phyloP scores from a whole-genome alignment of 2,888 invertebrate species.

The Strigamia transsilvanica region DNA sequence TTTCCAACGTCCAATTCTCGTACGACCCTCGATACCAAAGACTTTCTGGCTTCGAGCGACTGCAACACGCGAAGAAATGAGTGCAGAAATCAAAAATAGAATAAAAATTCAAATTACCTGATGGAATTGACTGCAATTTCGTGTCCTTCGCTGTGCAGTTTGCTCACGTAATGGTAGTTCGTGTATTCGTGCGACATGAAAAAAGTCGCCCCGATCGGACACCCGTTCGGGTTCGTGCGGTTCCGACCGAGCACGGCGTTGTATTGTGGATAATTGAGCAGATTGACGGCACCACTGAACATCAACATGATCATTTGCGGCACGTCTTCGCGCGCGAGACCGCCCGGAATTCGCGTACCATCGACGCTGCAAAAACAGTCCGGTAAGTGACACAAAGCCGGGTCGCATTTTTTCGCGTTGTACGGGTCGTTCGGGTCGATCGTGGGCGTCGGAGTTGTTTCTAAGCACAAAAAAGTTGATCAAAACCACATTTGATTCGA shows the following conservation, averaged over 20 bases:
- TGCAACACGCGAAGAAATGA: constrained; percentile 49
- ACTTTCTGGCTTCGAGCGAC: constrained; percentile 55
- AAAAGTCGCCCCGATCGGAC: constrained; percentile 88
- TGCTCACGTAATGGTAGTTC: constrained; percentile 92
- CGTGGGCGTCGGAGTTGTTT: constrained; percentile 50
- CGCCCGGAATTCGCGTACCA: constrained; percentile 86
- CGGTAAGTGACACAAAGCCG: constrained; percentile 78
- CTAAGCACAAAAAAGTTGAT: constrained; percentile 1
- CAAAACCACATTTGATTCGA: neutral
- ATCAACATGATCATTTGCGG: constrained; percentile 93
- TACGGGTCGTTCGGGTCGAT: constrained; percentile 78
- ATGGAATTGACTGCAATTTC: constrained; percentile 78
- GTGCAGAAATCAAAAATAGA: neutral
- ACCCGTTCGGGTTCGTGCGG: constrained; percentile 87
- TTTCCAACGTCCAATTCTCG: constrained; percentile 92
- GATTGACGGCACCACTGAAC: constrained; percentile 91
- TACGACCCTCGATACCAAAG: constrained; percentile 65
- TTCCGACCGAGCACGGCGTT: constrained; percentile 82
- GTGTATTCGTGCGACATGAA: constrained; percentile 89
- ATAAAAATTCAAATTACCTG: constrained; percentile 59
- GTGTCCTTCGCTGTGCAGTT: constrained; percentile 86
- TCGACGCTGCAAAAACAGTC: constrained; percentile 93
- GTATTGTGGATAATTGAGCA: constrained; percentile 89
- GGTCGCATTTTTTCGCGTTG: constrained; percentile 73
- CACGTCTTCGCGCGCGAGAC: constrained; percentile 81